Evolutionary conservation across 2,888 invertebrate species (phyloP).

Genomic region (Orchestes rusci): DNA sequence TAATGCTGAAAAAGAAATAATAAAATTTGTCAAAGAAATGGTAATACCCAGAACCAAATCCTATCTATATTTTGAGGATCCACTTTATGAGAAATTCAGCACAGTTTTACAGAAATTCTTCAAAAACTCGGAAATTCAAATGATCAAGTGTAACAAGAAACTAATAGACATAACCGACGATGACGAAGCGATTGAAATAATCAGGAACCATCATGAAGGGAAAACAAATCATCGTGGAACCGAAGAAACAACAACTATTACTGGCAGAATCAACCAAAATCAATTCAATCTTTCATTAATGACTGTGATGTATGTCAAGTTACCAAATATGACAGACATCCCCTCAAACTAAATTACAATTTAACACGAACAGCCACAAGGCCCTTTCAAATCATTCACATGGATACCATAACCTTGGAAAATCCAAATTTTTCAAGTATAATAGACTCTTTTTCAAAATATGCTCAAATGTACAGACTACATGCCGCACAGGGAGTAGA

Average conservation of each 20-base stretch:
- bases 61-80: slow-evolving; percentile 1
- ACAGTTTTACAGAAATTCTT: background rate
- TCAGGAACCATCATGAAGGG: slow-evolving; percentile 12
- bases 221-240: slow-evolving; percentile 12
- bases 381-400: slow-evolving; percentile 23
- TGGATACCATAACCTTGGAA: slow-evolving; percentile 20
- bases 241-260: slow-evolving; percentile 3
- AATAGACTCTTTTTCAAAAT: slow-evolving; percentile 26
- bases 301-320: slow-evolving; percentile 3
- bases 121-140: slow-evolving; percentile 3
- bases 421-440: slow-evolving; percentile 23
- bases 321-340: slow-evolving; percentile 19
- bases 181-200: slow-evolving; percentile 3
- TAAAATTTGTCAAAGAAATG: background rate
- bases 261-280: background rate
- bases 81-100: slow-evolving; percentile 1
- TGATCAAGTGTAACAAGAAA: slow-evolving; percentile 7
- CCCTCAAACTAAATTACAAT: slow-evolving; percentile 16
- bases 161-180: background rate
- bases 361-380: slow-evolving; percentile 18
- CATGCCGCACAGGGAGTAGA: slow-evolving; percentile 10
- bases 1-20: too few species aligned
- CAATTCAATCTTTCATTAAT: background rate
- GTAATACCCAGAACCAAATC: background rate
- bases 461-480: slow-evolving; percentile 21